Evolutionary conservation across 2,888 invertebrate species (phyloP), one percentile per base, ranked within the genome.

Genomic region (Leptopilina drosophilae): DNA sequence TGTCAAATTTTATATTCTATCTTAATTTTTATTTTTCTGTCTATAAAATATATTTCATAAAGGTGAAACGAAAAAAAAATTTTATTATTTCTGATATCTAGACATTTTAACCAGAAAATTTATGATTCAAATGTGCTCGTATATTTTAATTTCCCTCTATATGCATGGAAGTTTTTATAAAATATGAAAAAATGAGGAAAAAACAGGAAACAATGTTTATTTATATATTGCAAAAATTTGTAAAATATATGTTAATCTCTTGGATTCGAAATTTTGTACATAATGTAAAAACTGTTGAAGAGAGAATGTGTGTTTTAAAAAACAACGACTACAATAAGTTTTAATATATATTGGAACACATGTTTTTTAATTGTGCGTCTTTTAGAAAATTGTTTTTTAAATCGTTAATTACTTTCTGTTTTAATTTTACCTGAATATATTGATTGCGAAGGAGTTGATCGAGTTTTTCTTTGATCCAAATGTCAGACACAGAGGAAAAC

Each of bases 61-160:
- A 62, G 20, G 20, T 62, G 20, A 20, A 9, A 2, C 62, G 62
- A 8, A 62, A 15, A 62, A 20, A 62, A 62, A 15, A 15, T 62
- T 20, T 9, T 20, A 15, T 62, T 62, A 9, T 62, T 62, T 20
- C 62, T 8, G 20, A 62, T 59, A 14, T 59, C 2, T 59, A 59
- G n/a, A 59, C n/a, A 15, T 59, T n/a, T 59, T 7, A 8, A n/a
- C 7, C n/a, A 62, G 62, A 15, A 26, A 20, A 62, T 62, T 62
- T 62, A 62, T 20, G 62, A 62, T 15, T 20, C 62, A 20, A 62
- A 62, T 20, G 15, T 62, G 62, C 15, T 62, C 62, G 62, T 62
- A 62, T 62, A 62, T 62, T 62, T 62, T 62, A 62, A 62, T 62
- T 62, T 15, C 15, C 20, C 62, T 9, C 20, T 62, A 62, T 62